Evolutionary conservation across 2,888 invertebrate genomes (phyloP).

Genomic region (Lasius platythorax): DNA sequence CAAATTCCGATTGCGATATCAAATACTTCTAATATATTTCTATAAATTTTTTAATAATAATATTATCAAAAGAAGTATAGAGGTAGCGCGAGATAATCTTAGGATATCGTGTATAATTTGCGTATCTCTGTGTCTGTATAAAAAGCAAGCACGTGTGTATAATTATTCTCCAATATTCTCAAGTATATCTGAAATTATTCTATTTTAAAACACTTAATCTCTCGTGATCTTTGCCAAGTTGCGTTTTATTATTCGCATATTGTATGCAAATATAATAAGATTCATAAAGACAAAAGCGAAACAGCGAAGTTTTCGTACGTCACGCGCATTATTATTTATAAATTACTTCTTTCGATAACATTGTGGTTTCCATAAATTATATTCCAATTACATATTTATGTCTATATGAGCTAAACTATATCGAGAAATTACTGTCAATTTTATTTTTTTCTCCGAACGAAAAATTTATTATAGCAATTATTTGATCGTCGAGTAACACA

Average conservation of each 20-base stretch:
- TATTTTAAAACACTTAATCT: not conserved
- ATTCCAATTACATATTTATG: constrained; percentile 24
- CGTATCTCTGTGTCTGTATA: not conserved
- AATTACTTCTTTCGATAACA: constrained; percentile 21
- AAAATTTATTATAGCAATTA: constrained; percentile 1
- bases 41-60: not conserved
- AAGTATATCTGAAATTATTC: not conserved
- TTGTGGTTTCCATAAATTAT: constrained; percentile 10
- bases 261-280: constrained; percentile 18
- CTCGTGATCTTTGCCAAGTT: not conserved
- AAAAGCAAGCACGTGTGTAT: too few relatives aligned
- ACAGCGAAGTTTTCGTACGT: not conserved
- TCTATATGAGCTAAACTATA: not conserved
- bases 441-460: not conserved
- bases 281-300: not conserved
- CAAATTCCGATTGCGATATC: not conserved
- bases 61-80: not conserved
- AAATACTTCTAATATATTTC: constrained; percentile 1
- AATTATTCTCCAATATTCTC: too few relatives aligned
- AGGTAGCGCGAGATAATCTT: too few relatives aligned
- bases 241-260: not conserved
- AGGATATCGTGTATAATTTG: not conserved
- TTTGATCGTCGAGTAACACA: not conserved
- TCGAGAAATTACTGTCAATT: not conserved
- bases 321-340: not conserved